phyloP scores from a whole-genome alignment of 2,113 vertebrate species.

The Rattus rattus region DNA sequence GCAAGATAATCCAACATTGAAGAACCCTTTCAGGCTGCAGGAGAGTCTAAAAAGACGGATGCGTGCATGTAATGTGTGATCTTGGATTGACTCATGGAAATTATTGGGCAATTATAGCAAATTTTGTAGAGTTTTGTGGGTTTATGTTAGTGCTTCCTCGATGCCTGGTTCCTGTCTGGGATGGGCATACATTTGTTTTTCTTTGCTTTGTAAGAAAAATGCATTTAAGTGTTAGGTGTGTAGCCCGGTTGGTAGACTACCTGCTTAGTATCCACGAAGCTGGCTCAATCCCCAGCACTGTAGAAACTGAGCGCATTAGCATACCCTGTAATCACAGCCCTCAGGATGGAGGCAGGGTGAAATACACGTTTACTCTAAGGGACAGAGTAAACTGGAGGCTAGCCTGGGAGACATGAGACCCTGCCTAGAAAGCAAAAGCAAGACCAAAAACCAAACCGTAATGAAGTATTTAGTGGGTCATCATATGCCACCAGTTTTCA shows the following conservation, averaged over 20 bases:
- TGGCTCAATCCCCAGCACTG: neutral
- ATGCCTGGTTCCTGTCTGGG: neutral
- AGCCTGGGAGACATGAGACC: neutral
- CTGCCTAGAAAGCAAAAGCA: neutral
- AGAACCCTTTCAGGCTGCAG: neutral
- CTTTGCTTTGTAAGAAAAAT: neutral
- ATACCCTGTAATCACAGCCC: neutral
- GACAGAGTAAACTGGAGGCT: neutral
- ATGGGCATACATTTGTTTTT: neutral
- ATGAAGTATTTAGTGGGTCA: neutral
- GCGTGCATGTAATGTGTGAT: neutral
- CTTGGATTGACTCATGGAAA: neutral
- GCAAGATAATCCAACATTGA: neutral
- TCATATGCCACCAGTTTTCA: neutral
- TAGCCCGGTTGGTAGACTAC: neutral
- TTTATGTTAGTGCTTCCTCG: neutral
- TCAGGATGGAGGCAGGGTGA: neutral
- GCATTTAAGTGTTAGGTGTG: neutral
- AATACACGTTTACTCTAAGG: neutral
- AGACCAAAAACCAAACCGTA: neutral
- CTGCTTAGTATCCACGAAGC: neutral
- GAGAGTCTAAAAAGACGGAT: neutral
- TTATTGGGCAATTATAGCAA: neutral
- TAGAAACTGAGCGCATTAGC: neutral
- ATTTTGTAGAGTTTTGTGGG: neutral